Conservation (phyloP, 1,140 invertebrate genomes). For the Drosophila yakuba region DNA sequence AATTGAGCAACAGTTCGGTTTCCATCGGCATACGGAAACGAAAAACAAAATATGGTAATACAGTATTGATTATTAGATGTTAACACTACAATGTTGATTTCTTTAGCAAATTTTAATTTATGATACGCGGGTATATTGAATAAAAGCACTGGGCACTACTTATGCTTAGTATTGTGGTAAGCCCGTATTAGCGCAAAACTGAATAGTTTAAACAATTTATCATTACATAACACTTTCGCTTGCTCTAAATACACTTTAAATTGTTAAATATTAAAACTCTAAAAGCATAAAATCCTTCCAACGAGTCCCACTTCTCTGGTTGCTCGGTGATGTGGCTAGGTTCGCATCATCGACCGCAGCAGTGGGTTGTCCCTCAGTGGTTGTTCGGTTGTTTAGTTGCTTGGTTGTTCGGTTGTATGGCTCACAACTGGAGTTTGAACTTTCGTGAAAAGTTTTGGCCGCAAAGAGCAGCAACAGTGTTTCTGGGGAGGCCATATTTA, state of each 20-base stretch:
- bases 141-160: no score
- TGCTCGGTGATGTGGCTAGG: conserved; percentile 3
- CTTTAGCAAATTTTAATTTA: no score
- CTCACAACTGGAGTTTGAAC: conserved; percentile 30
- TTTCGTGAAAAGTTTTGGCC: conserved; percentile 39
- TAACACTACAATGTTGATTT: no score
- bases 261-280: no score
- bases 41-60: conserved; percentile 14
- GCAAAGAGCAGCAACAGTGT: conserved; percentile 45
- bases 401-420: conserved; percentile 9
- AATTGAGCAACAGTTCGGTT: conserved; percentile 56
- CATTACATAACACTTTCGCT: no score
- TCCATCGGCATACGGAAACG: conserved; percentile 18
- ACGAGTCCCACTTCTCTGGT: conserved; percentile 11
- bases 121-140: no score
- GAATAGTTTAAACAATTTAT: no score
- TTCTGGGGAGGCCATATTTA: conserved; percentile 20
- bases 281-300: neutral
- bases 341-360: conserved; percentile 33
- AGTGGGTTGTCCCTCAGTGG: conserved; percentile 32
- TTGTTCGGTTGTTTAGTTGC: conserved; percentile 19
- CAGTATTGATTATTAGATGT: conserved; percentile 14
- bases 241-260: no score
- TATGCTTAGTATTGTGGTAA: no score
- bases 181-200: no score